phyloP scores from a whole-genome alignment of 2,888 invertebrate genomes.

The Amphipyra berbera region DNA sequence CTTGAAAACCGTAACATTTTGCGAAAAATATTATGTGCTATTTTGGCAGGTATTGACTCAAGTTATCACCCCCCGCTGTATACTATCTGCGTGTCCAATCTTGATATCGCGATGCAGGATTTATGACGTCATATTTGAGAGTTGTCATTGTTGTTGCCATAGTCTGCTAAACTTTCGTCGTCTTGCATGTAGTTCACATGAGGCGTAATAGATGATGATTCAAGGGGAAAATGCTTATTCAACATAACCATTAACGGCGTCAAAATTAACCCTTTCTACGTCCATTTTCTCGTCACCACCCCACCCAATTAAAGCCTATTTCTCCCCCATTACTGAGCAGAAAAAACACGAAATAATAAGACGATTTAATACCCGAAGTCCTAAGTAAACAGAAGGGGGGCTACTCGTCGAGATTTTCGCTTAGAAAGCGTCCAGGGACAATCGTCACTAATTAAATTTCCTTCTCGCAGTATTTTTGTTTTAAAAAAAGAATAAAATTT shows the following conservation, averaged over 20 bases:
- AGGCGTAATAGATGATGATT: no score
- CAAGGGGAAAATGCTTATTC: not conserved
- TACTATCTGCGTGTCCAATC: no score
- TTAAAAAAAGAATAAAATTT: conserved; percentile 48
- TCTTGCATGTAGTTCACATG: no score
- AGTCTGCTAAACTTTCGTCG: no score
- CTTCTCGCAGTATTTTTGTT: conserved; percentile 55
- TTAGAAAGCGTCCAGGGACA: conserved; percentile 51
- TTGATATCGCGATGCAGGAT: no score
- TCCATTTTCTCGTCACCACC: conserved; percentile 3
- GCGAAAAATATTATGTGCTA: no score
- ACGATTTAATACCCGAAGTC: conserved; percentile 52
- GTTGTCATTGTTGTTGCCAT: no score
- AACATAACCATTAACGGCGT: not conserved
- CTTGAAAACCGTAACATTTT: no score
- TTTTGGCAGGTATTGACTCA: no score
- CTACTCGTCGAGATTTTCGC: conserved; percentile 52
- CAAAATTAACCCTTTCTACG: conserved; percentile 29
- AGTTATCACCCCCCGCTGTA: no score
- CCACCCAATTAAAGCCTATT: conserved; percentile 38
- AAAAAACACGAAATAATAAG: conserved; percentile 54
- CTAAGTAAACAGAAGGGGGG: conserved; percentile 62
- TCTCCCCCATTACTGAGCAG: conserved; percentile 8
- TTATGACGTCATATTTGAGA: no score
- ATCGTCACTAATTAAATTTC: conserved; percentile 64